Evolutionary conservation across 2,888 invertebrate species (phyloP).

Genomic region (Actias luna): DNA sequence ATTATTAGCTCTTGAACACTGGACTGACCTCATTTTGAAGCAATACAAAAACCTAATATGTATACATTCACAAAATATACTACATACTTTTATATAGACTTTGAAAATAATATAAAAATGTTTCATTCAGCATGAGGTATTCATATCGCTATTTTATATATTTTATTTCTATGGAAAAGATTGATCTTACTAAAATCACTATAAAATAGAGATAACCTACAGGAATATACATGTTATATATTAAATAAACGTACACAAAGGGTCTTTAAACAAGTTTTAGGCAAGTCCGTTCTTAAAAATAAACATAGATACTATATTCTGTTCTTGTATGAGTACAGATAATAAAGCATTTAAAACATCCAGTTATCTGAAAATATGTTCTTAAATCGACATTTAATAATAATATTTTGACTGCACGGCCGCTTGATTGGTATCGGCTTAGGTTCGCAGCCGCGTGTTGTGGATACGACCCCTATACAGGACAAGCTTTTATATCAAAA

Average conservation of each 20-base stretch:
- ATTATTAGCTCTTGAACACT: background rate
- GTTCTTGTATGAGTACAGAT: background rate
- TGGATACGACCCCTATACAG: too few relatives aligned
- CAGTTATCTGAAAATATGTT: background rate
- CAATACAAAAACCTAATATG: slow-evolving; percentile 10
- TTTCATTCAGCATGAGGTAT: background rate
- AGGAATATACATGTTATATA: too few relatives aligned
- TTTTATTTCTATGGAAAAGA: background rate
- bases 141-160: background rate
- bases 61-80: slow-evolving; percentile 16
- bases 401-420: too few relatives aligned
- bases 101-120: background rate
- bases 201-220: background rate
- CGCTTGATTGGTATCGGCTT: too few relatives aligned
- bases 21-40: background rate
- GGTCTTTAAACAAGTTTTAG: background rate
- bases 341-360: background rate
- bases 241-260: background rate
- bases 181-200: background rate
- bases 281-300: background rate
- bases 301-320: background rate
- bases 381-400: background rate
- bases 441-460: too few relatives aligned
- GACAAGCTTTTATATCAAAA: too few relatives aligned
- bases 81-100: background rate